Evolutionary conservation across 1,140 invertebrate genomes (phyloP), one percentile per base, ranked within the genome.

Genomic region (Drosophila yakuba): DNA sequence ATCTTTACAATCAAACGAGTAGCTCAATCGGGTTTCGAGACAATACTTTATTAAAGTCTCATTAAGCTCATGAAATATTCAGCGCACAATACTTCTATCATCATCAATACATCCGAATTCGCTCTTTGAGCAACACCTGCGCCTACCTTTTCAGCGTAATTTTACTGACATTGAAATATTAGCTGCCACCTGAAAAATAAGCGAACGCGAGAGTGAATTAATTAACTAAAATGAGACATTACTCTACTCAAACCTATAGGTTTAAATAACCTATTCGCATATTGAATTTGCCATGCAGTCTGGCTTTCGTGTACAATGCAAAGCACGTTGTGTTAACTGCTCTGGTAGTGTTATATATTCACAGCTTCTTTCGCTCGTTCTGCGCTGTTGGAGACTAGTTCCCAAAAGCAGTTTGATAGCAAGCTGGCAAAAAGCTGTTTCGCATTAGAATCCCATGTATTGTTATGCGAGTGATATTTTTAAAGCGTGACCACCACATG

Each of bases 401-500:
- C 39, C 44, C 52, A n/a, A 62, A 71, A 63, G 44, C 44, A 48
- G 48, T 50, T 76, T 73, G 32, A 38, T 14, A 20, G 41, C 66
- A 59, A 51, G 36, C 58, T 10, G 58, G 62, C 35, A 62, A 55
- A 62, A 69, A 44, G 56, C 32, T 32, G 55, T 67, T 84, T 80
- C 50, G 69, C 78, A 35, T 68, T 75, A 67, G 61, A 88, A 67
- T 51, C 14, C 36, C 28, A 38, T 28, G 48, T 67, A 64, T 81
- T 74, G 48, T 69, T 57, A 17, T 59, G 47, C 52, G 60, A 58
- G 66, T 43, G 50, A 55, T 89, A 88, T 89, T 89, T 88, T 84
- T 89, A 80, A 88, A 88, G 80, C 84, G 84, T 88, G 84, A 88
- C 73, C 76, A 88, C 73, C 76, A 80, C 84, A 89, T 78, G 55